Percentiles rank a stretch among this genome's conserved stretches.
These are phyloP conservation scores for Holothuria glaberrima DNA, from an alignment of 35 echinoderm and acorn worm genomes.

Conservation along the genomic window DNA sequence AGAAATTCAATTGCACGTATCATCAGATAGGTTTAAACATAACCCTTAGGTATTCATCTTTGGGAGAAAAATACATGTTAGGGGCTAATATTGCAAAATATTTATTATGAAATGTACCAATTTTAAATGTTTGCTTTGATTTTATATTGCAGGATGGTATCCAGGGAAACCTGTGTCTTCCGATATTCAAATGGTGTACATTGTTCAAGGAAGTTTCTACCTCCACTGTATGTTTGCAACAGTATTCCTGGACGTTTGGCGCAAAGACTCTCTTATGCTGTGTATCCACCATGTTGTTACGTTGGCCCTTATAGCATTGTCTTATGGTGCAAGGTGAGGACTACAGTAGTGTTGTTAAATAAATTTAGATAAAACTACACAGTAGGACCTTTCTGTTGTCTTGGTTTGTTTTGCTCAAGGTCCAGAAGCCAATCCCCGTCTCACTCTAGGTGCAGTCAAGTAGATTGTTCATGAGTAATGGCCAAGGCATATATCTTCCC, in stretches of 20 bases:
- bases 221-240: conserved; percentile 89
- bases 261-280: conserved; percentile 84
- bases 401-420: background rate
- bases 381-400: background rate
- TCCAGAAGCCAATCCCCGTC: background rate
- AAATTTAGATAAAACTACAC: background rate
- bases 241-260: conserved; percentile 81
- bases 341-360: background rate
- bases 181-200: conserved; percentile 79
- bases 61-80: no score
- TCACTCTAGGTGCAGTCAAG: no score
- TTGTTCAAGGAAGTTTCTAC: conserved; percentile 89
- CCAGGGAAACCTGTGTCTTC: conserved; percentile 69
- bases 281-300: conserved; percentile 93
- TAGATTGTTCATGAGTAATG: no score
- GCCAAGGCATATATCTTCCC: no score
- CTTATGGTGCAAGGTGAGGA: conserved; percentile 83
- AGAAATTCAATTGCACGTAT: no score
- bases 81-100: no score
- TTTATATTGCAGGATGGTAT: conserved; percentile 61
- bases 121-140: no score
- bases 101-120: no score
- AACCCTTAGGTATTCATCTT: no score
- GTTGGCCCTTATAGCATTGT: conserved; percentile 79
- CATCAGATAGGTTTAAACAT: no score